These are phyloP conservation scores for Drosophila nr. fundita DNA, from an alignment of 2,888 invertebrate genomes.

Conservation along the genomic window DNA sequence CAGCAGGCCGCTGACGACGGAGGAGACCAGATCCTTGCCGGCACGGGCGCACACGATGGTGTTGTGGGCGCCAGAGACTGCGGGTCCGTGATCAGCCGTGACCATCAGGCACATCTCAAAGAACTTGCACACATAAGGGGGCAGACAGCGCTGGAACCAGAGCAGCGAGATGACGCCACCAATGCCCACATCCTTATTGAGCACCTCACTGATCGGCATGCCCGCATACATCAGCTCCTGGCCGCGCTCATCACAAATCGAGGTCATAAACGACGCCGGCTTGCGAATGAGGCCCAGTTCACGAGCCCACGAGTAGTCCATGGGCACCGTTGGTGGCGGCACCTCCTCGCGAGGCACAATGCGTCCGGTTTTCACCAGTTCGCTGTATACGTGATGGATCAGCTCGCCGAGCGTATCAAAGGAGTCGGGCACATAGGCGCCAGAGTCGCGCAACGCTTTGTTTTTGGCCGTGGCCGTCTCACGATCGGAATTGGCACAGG, in stretches of 20 bases:
- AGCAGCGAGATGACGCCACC: constrained; percentile 98
- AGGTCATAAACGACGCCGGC: constrained; percentile 99
- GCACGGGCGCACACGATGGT: constrained; percentile 99
- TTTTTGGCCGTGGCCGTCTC: constrained; percentile 98
- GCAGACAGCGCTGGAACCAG: constrained; percentile 99
- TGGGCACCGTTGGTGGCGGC: constrained; percentile 99
- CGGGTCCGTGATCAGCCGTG: constrained; percentile 99
- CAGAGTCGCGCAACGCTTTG: constrained; percentile 91
- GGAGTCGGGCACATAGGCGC: constrained; percentile 95
- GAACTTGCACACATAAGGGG: constrained; percentile 97
- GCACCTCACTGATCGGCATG: constrained; percentile 93
- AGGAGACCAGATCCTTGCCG: constrained; percentile 98
- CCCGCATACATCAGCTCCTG: constrained; percentile 99
- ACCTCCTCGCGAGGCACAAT: constrained; percentile 95
- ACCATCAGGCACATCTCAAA: constrained; percentile 99
- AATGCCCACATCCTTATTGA: constrained; percentile 97
- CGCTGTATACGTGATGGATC: constrained; percentile 90
- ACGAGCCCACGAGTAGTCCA: constrained; percentile 99
- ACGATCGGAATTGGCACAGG: constrained; percentile 96
- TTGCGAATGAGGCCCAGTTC: constrained; percentile 99
- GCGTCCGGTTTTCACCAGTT: constrained; percentile 92
- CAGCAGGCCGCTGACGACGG: constrained; percentile 96
- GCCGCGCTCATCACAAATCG: constrained; percentile 99
- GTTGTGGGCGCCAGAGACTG: constrained; percentile 99
- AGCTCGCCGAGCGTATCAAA: constrained; percentile 96